A percentile compares a stretch with the other conserved stretches of the same genome.
These are phyloP conservation scores for Eulemur albifrons DNA, from an alignment of 2,797 vertebrate genomes.

Conservation along the genomic window DNA sequence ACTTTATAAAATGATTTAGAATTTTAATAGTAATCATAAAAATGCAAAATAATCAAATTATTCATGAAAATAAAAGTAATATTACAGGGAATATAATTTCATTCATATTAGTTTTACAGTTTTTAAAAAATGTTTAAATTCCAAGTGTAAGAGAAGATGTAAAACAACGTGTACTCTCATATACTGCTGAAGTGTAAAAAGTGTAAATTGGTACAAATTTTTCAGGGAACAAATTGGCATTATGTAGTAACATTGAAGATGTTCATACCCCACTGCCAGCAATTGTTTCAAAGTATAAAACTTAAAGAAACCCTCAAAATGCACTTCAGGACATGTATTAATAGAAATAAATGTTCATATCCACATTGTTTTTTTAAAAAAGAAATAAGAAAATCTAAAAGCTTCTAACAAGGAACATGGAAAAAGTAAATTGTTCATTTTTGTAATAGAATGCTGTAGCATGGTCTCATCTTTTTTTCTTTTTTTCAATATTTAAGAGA, in stretches of 20 bases:
- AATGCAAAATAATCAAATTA: neutral
- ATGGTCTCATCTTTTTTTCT: neutral
- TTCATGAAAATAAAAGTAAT: neutral
- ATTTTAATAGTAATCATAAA: neutral
- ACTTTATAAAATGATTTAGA: neutral
- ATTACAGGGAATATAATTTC: neutral
- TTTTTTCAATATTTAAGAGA: neutral
- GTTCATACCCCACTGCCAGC: neutral
- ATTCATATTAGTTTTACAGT: neutral
- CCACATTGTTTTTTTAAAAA: neutral
- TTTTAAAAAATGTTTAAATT: neutral
- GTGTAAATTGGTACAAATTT: neutral
- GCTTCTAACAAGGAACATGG: neutral
- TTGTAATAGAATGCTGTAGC: neutral
- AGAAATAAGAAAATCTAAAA: neutral
- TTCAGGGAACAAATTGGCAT: neutral
- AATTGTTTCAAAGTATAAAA: neutral
- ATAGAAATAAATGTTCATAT: neutral
- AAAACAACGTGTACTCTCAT: neutral
- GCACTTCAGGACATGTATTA: neutral
- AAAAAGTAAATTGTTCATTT: neutral
- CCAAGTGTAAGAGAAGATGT: fast-evolving
- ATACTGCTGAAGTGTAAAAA: neutral
- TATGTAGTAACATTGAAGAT: neutral
- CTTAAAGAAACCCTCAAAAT: neutral